Evolutionary conservation across 1,140 invertebrate species (phyloP).

Genomic region (Zaprionus kolodkinae): DNA sequence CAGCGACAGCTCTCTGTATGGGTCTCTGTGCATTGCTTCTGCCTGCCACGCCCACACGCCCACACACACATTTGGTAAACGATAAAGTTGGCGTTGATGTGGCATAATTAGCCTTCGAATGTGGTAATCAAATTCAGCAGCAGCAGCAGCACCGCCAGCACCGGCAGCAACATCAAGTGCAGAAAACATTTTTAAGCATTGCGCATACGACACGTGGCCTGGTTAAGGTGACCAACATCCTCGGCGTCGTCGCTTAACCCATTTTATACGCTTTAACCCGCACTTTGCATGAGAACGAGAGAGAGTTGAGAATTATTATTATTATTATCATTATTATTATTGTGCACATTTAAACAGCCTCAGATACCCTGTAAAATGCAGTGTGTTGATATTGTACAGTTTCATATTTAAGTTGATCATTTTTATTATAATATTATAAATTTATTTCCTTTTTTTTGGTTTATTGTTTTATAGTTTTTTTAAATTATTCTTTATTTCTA

Average conservation of each 20-base stretch:
- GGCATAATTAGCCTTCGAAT: constrained; percentile 45
- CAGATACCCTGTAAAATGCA: too few relatives aligned
- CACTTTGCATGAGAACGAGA: too few relatives aligned
- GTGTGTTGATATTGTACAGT: too few relatives aligned
- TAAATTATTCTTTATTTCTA: too few relatives aligned
- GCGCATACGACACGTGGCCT: constrained; percentile 40
- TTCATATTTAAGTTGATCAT: too few relatives aligned
- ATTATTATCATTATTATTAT: constrained; percentile 15
- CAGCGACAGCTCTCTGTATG: background rate
- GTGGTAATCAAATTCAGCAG: constrained; percentile 38
- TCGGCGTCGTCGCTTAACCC: background rate
- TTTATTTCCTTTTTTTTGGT: too few relatives aligned
- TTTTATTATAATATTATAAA: too few relatives aligned
- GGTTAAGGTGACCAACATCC: background rate
- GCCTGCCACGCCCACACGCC: background rate
- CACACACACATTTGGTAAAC: constrained; percentile 20
- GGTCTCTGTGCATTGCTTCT: background rate
- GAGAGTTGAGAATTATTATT: too few relatives aligned
- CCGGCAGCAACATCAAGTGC: constrained; percentile 14
- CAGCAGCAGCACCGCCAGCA: too few relatives aligned
- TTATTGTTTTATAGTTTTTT: too few relatives aligned
- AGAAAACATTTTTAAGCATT: constrained; percentile 44
- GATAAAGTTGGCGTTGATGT: constrained; percentile 45
- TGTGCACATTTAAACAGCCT: background rate
- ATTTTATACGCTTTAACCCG: too few relatives aligned